Percentiles rank a stretch among this genome's conserved stretches.
These are phyloP conservation scores for Bubo blakistoni DNA, from an alignment of 2,113 vertebrate genomes.

Conservation along the genomic window DNA sequence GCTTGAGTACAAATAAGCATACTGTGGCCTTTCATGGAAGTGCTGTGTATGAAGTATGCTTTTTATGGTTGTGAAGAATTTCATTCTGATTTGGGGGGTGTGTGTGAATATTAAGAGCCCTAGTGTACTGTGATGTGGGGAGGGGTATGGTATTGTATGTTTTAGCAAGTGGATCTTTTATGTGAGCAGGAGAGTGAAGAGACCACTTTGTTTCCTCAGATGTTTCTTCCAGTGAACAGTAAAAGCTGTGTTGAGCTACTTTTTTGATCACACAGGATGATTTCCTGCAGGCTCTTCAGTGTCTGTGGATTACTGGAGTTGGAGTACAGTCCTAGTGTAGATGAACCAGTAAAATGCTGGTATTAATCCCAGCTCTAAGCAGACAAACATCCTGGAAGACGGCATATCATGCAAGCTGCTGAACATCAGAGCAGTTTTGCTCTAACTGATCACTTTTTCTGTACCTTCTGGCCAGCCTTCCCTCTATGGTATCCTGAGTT, in stretches of 20 bases:
- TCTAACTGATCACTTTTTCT: not conserved
- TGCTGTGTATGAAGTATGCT: not conserved
- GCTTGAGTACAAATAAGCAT: not conserved
- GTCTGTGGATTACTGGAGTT: not conserved
- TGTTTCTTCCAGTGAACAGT: not conserved
- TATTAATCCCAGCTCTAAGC: not conserved
- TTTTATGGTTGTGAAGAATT: not conserved
- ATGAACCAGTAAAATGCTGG: not conserved
- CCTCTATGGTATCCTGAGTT: not conserved
- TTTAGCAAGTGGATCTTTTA: not conserved
- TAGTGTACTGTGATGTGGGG: not conserved
- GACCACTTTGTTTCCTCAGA: not conserved
- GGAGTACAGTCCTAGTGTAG: not conserved
- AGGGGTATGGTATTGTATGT: rapidly evolving
- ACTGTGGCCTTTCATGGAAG: not conserved
- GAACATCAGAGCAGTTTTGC: not conserved
- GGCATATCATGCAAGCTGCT: not conserved
- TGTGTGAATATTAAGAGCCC: not conserved
- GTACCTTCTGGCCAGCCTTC: not conserved
- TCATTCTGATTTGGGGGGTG: not conserved
- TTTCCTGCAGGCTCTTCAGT: not conserved
- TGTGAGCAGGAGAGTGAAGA: not conserved
- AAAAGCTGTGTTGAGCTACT: not conserved
- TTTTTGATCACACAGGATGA: not conserved
- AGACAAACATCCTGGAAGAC: not conserved